Base-by-base conservation (phyloP, 1,140 invertebrate species). In the Cydia pomonella region DNA sequence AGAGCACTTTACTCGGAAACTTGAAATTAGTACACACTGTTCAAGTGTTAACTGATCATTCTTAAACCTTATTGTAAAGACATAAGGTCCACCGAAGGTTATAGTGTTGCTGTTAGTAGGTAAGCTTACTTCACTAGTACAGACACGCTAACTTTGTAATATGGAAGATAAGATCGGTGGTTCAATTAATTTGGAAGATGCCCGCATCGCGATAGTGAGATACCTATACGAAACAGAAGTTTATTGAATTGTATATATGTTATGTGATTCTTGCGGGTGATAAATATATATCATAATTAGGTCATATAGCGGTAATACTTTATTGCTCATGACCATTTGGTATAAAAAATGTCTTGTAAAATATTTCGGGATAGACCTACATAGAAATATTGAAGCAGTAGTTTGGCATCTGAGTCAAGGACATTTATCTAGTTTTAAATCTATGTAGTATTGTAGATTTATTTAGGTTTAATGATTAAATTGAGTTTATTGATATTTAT, bases 141-240 rank as follows among this genome's bases (percentile, higher is more conserved):
- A 23, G 53, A 50, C 18, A 50, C 47, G 21, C 53, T 21, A 59
- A 59, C 53, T 59, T 59, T 23, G 53, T 59, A 59, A 59, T 59
- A 59, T 21, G 21, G 21, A 5, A 23, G 53, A 59, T 59, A 21
- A 59, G 47, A 50, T 50, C 53, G 5, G 18, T 59, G 1, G 18
- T 59, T 59, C 53, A 59, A 59, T 59, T 59, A 59, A 21, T 59
- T 59, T 18, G 53, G 16, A 53, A 59, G 53, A 50, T 50, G 47
- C n/a, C n/a, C n/a, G n/a, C 47, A 44, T 44, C 16, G 41, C 13
- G 41, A 44, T 44, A 16, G 41, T 44, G 13, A 44, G 12, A 3
- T 44, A 33, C 29, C 6, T 33, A 44, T 44, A 44, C 13, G 13
- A 44, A 44, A 44, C 41, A 44, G 41, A 5, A 44, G 38, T 41